Conservation (phyloP, 1,140 invertebrate species). For the Pentalonia nigronervosa region DNA sequence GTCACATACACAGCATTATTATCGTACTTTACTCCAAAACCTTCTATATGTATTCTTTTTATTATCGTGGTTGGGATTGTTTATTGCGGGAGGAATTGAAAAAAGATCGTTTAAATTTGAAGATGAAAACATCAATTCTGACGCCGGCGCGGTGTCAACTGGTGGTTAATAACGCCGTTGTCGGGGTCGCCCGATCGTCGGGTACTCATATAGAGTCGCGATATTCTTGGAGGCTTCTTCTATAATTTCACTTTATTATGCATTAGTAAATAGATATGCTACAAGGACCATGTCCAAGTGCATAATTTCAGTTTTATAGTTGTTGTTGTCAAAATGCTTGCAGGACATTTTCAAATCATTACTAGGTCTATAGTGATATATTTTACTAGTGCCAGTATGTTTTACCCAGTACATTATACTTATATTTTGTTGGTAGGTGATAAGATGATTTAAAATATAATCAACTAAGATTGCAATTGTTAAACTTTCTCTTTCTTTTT, state of each 20-base stretch:
- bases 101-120: not conserved
- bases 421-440: not conserved
- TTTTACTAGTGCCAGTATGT: no score
- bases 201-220: not conserved
- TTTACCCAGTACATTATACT: no score
- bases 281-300: not conserved
- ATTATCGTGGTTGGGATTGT: no score
- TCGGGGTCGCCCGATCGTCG: not conserved
- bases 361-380: not conserved
- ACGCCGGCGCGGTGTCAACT: no score
- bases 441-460: not conserved
- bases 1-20: no score
- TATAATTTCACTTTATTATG: no score
- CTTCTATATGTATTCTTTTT: no score
- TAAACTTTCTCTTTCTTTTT: no score
- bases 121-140: not conserved
- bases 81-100: no score
- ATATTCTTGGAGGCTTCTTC: not conserved
- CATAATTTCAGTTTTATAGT: not conserved
- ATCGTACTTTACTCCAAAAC: no score
- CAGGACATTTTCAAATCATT: not conserved
- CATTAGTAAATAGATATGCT: not conserved
- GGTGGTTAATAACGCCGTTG: not conserved
- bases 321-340: not conserved
- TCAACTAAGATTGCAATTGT: no score